Evolutionary conservation across 2,113 vertebrate species (phyloP).

Genomic region (Oryzias woworae): DNA sequence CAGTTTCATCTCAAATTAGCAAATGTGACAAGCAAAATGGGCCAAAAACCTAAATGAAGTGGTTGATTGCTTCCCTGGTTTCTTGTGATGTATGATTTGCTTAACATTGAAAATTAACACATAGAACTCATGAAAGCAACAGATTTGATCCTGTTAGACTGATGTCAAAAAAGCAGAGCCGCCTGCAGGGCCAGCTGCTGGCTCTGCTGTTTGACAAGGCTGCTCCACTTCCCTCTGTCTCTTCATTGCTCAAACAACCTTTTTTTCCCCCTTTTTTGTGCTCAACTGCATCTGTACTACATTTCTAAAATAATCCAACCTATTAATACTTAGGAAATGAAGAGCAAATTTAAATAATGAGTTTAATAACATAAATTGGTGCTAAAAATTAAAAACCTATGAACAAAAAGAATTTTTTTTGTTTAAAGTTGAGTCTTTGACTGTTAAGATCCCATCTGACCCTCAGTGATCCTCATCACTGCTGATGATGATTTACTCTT

Average conservation of each 20-base stretch:
- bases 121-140: constrained; percentile 51
- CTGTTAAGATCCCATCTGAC: too few relatives aligned
- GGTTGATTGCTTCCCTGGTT: constrained; percentile 42
- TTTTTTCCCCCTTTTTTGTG: too few relatives aligned
- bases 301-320: too few relatives aligned
- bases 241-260: background rate
- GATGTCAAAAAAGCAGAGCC: constrained; percentile 17
- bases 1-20: constrained; percentile 41
- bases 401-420: too few relatives aligned
- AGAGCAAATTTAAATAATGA: too few relatives aligned
- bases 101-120: constrained; percentile 55
- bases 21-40: constrained; percentile 41
- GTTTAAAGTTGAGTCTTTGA: too few relatives aligned
- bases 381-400: too few relatives aligned
- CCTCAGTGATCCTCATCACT: too few relatives aligned
- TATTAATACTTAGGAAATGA: too few relatives aligned
- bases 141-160: constrained; percentile 43
- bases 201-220: background rate
- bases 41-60: constrained; percentile 46
- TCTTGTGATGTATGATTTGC: constrained; percentile 41
- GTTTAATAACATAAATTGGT: too few relatives aligned
- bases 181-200: background rate
- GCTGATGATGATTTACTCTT: too few relatives aligned
- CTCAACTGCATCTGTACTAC: too few relatives aligned
- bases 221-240: background rate